Conservation (phyloP, 2,797 vertebrate genomes). For the Clamator glandarius region DNA sequence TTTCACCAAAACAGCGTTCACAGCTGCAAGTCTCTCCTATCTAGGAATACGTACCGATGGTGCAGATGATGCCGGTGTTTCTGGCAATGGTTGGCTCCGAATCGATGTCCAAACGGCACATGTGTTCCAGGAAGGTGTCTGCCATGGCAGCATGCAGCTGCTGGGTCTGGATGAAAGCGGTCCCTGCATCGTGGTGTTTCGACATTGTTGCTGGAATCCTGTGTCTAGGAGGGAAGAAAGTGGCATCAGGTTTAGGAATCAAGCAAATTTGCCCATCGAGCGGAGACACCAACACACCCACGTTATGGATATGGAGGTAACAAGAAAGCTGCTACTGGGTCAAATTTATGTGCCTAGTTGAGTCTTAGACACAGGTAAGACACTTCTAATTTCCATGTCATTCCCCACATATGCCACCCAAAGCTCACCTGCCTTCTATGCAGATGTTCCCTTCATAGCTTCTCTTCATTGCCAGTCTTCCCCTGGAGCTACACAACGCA, state of each 20-base stretch:
- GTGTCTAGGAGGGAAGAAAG: conserved; percentile 21
- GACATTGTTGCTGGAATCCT: conserved; percentile 79
- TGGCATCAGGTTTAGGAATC: not conserved
- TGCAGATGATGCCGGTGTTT: conserved; percentile 98
- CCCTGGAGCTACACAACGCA: conserved; percentile 71
- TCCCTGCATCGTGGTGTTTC: conserved; percentile 83
- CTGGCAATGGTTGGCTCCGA: conserved; percentile 90
- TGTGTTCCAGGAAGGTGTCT: conserved; percentile 93
- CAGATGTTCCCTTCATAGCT: conserved; percentile 74
- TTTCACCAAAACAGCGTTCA: not conserved
- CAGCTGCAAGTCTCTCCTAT: not conserved
- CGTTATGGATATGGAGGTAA: conserved; percentile 39
- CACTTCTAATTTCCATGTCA: conserved; percentile 31
- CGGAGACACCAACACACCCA: conserved; percentile 41
- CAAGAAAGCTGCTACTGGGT: conserved; percentile 51
- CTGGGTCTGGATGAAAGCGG: conserved; percentile 90
- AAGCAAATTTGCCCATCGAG: not conserved
- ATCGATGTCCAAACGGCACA: conserved; percentile 97
- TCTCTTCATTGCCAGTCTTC: conserved; percentile 74
- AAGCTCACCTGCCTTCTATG: conserved; percentile 72
- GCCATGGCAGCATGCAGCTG: conserved; percentile 96
- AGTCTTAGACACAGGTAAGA: conserved; percentile 46
- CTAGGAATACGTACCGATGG: conserved; percentile 86
- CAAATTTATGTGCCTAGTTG: conserved; percentile 45
- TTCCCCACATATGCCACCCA: conserved; percentile 27